phyloP scores from a whole-genome alignment of 2,113 vertebrate genomes.

The Clarias batrachus region DNA sequence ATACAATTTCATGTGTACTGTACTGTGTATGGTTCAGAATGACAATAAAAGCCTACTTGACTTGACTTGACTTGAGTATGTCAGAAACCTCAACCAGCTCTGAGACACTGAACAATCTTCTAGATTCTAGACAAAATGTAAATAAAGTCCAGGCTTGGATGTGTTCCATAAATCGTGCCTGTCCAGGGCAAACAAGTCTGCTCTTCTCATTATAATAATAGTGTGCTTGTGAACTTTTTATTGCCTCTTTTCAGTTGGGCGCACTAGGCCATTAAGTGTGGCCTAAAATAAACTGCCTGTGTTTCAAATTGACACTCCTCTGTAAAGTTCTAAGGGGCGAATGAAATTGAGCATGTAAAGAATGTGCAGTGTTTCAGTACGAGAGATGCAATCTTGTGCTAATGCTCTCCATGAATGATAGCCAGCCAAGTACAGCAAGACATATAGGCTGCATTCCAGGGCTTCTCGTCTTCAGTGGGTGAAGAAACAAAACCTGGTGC shows the following conservation, averaged over 20 bases:
- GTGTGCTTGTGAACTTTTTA: slow-evolving; percentile 39
- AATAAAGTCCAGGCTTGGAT: slow-evolving; percentile 18
- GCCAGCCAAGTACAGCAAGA: not conserved
- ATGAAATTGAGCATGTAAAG: slow-evolving; percentile 60
- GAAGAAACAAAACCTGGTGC: slow-evolving; percentile 13
- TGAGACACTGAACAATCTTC: slow-evolving; percentile 14
- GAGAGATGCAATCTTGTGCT: slow-evolving; percentile 36
- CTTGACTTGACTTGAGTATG: too few species aligned
- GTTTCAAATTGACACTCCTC: slow-evolving; percentile 54
- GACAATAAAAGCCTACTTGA: too few species aligned
- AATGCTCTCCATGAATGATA: slow-evolving; percentile 46
- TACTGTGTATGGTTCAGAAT: too few species aligned
- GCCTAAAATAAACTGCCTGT: slow-evolving; percentile 27
- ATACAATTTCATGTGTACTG: too few species aligned
- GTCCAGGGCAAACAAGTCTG: slow-evolving; percentile 31
- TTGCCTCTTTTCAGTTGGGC: slow-evolving; percentile 32
- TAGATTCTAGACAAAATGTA: slow-evolving; percentile 31
- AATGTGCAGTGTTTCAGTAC: slow-evolving; percentile 54
- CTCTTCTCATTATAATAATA: slow-evolving; percentile 42
- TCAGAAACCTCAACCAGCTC: slow-evolving; percentile 23
- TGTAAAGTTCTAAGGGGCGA: slow-evolving; percentile 50
- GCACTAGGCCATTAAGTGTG: slow-evolving; percentile 56
- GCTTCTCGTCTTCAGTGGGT: not conserved
- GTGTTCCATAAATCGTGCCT: slow-evolving; percentile 14
- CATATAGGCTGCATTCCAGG: slow-evolving; percentile 18